These are phyloP conservation scores for Noctua janthe DNA, from an alignment of 2,888 invertebrate species.

Conservation along the genomic window DNA sequence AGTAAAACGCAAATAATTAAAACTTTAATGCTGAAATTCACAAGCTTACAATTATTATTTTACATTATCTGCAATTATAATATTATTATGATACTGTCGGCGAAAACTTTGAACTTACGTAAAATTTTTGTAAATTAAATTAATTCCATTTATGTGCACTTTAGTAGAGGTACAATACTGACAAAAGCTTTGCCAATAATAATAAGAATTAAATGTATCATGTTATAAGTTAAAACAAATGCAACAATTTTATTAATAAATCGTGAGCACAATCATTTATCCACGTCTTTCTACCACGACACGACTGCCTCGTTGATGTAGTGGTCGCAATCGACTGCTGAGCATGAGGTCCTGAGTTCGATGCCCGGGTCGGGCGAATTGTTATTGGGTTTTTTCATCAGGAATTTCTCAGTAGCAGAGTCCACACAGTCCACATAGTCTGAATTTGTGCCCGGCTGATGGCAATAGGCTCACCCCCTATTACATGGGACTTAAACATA, in stretches of 20 bases:
- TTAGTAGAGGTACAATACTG: neutral
- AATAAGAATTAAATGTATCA: neutral
- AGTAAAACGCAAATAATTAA: constrained; percentile 46
- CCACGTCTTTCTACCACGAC: constrained; percentile 1
- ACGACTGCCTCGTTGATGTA: too few relatives aligned
- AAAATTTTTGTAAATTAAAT: constrained; percentile 14
- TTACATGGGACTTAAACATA: too few relatives aligned
- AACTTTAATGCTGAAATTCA: constrained; percentile 45
- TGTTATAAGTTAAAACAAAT: neutral
- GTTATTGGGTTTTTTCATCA: too few relatives aligned
- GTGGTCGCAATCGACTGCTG: too few relatives aligned
- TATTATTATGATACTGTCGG: constrained; percentile 28
- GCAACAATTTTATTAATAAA: neutral
- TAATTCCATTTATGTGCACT: constrained; percentile 5
- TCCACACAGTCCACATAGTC: too few relatives aligned
- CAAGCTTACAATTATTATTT: constrained; percentile 42
- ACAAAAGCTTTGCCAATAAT: neutral
- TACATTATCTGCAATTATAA: constrained; percentile 18
- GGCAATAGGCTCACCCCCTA: too few relatives aligned
- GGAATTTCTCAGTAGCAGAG: too few relatives aligned
- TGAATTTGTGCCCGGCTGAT: too few relatives aligned
- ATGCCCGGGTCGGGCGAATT: too few relatives aligned
- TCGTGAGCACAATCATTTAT: neutral
- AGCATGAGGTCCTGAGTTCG: too few relatives aligned
- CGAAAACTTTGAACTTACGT: constrained; percentile 40